Evolutionary conservation across 2,888 invertebrate species (phyloP), one percentile per base, ranked within the genome.

Genomic region (Epsilonema sp.): DNA sequence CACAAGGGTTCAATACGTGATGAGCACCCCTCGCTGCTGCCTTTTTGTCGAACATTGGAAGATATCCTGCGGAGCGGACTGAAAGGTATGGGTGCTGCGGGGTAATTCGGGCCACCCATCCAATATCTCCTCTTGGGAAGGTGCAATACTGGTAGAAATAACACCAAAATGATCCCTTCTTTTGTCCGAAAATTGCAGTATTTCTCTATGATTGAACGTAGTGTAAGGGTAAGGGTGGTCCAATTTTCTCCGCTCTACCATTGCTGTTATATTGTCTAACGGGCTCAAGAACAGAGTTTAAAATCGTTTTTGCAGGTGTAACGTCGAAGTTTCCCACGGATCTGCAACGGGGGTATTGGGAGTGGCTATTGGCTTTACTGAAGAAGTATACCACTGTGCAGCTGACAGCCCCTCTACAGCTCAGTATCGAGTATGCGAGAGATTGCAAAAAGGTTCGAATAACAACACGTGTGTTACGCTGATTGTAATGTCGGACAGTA

Each of bases 11-110:
- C 65, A 23, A 70, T 73, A 49, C 63, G 60, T 13, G 76, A 76
- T 56, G 62, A 65, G 16, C 70, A 73, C 59, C 60, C 64, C 36
- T 59, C 69, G 49, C 60, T 77, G 16, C 54, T 63, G 42, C 59
- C 63, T 8, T 70, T 76, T 51, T 76, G 76, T 57, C 67, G 67
- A 54, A 69, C 68, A 49, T 55, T 76, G 39, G 76, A 77, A 60
- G 70, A 64, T 56, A 73, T 77, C 49, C 71, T 77, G 49, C 68
- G 70, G 51, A 70, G 70, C 56, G 77, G 76, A 21, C 62, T 77
- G 55, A 31, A 16, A 31, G 31, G 31, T 31, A 16, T 16, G 31
- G 31, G 8, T 16, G 8, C 31, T 11, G 31, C 31, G 8, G 31
- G 8, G 16, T 31, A 31, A 16, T 8, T 31, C 8, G n/a, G n/a